phyloP scores from a whole-genome alignment of 2,797 vertebrate species.

The Xenopus petersii region DNA sequence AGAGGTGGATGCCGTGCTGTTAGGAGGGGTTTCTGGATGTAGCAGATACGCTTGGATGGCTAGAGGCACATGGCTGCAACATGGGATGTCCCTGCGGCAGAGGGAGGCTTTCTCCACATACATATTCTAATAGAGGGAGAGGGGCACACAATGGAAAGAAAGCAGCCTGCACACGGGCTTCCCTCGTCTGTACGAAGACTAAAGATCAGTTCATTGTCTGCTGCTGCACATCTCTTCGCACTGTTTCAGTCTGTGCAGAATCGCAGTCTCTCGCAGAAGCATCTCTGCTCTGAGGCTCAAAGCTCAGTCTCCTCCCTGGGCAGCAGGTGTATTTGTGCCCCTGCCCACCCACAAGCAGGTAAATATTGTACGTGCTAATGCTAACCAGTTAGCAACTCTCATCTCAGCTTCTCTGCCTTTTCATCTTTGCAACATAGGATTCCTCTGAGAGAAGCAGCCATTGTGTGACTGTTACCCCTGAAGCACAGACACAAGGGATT shows the following conservation, averaged over 20 bases:
- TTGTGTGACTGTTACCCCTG: background rate
- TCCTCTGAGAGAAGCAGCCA: background rate
- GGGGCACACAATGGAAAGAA: background rate
- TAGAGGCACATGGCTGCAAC: conserved; percentile 70
- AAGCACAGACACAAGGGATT: background rate
- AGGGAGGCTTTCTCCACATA: conserved; percentile 40
- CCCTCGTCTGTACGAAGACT: conserved; percentile 10
- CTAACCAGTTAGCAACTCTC: background rate
- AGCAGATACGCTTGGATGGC: conserved; percentile 65
- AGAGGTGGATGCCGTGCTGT: conserved; percentile 58
- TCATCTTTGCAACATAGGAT: background rate
- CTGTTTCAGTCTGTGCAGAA: background rate
- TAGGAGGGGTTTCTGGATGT: conserved; percentile 61
- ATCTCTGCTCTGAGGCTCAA: background rate
- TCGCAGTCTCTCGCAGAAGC: no score
- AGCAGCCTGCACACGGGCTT: background rate
- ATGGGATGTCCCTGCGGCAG: conserved; percentile 57
- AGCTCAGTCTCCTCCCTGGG: background rate
- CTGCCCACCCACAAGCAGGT: background rate
- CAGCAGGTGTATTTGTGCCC: background rate
- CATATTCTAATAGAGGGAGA: conserved; percentile 26
- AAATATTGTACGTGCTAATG: background rate
- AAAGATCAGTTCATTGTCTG: no score
- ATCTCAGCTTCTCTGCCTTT: background rate
- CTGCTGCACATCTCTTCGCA: background rate